These are phyloP conservation scores for Lytechinus pictus DNA, from an alignment of 35 echinoderm and acorn worm genomes.

Conservation along the genomic window DNA sequence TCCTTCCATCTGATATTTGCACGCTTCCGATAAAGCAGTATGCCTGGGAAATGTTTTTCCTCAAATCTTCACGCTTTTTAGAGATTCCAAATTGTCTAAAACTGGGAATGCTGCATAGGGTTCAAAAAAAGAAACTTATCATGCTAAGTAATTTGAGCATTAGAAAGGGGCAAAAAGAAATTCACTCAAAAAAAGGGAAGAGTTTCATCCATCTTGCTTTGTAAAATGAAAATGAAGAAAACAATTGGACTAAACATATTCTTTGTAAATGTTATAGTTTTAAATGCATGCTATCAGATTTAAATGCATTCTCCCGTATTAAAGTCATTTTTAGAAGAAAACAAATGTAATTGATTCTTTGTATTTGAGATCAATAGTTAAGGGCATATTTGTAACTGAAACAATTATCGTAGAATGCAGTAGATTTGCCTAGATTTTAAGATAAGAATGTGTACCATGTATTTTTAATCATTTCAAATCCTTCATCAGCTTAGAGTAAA, in stretches of 20 bases:
- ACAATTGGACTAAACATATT: background rate
- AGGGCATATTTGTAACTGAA: background rate
- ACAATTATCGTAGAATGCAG: background rate
- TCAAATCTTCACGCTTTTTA: constrained; percentile 29
- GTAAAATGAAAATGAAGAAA: background rate
- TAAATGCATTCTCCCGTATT: constrained; percentile 19
- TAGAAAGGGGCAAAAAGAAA: background rate
- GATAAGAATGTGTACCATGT: background rate
- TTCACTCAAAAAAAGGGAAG: background rate
- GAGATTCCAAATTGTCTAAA: constrained; percentile 4
- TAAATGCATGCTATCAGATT: constrained; percentile 4
- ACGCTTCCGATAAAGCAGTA: constrained; percentile 23
- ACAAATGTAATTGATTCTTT: constrained; percentile 1
- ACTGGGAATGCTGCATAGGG: background rate
- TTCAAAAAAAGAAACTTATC: background rate
- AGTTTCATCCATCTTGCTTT: background rate
- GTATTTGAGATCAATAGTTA: background rate
- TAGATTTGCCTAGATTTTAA: background rate
- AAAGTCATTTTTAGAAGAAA: background rate
- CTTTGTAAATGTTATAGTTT: background rate
- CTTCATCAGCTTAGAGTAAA: constrained; percentile 11
- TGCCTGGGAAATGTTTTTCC: constrained; percentile 27
- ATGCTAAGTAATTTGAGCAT: background rate
- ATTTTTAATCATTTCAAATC: constrained; percentile 21
- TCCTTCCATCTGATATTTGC: constrained; percentile 43